Evolutionary conservation across 2,888 invertebrate genomes (phyloP).

Genomic region (Spilosoma lubricipeda): DNA sequence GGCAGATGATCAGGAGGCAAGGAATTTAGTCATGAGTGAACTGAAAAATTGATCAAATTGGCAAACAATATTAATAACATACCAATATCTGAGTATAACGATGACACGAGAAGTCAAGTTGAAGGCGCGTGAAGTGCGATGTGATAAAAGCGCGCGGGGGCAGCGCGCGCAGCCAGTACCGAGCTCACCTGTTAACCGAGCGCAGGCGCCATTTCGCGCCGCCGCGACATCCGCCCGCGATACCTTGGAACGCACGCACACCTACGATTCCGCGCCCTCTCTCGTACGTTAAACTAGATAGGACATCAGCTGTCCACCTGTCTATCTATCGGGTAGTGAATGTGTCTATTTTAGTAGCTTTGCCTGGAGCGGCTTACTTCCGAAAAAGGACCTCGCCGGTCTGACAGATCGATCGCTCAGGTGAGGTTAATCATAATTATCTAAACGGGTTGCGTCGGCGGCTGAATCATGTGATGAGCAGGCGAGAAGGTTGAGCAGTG

Average conservation of each 20-base stretch:
- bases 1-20: neutral
- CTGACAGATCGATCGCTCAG: conserved; percentile 62
- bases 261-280: conserved; percentile 64
- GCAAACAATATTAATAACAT: conserved; percentile 23
- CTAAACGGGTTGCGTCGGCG: conserved; percentile 48
- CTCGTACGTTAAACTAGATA: conserved; percentile 47
- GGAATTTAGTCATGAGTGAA: neutral
- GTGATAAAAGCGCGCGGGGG: conserved; percentile 79
- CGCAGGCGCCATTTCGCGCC: conserved; percentile 71
- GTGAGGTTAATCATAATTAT: conserved; percentile 62
- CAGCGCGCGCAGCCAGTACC: conserved; percentile 81
- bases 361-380: conserved; percentile 57
- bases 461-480: conserved; percentile 72
- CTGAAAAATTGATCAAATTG: conserved; percentile 9
- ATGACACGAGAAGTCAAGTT: conserved; percentile 76
- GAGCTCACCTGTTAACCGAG: conserved; percentile 68
- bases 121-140: conserved; percentile 78
- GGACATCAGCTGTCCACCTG: conserved; percentile 64
- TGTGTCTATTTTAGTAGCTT: conserved; percentile 64
- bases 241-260: conserved; percentile 40
- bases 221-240: conserved; percentile 46
- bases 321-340: conserved; percentile 71
- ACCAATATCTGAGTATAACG: conserved; percentile 37
- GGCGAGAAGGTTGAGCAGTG: conserved; percentile 35
- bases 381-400: conserved; percentile 58